Evolutionary conservation across 2,113 vertebrate species (phyloP).

Genomic region (Leptocoma aspasia): DNA sequence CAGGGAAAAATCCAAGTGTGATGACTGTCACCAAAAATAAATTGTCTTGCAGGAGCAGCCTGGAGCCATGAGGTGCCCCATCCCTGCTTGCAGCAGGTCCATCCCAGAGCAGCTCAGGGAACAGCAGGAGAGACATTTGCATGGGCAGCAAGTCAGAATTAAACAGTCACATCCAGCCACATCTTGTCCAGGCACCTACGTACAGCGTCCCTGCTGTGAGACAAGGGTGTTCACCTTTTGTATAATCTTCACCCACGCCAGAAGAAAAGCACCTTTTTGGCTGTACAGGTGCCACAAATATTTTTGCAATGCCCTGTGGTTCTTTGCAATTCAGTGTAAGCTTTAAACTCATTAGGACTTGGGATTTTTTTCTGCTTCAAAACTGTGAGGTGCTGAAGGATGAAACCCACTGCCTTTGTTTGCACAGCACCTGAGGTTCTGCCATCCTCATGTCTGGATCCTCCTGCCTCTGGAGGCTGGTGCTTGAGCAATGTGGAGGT

Average conservation of each 20-base stretch:
- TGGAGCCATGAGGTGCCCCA: accelerated
- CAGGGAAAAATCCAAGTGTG: not conserved
- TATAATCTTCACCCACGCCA: not conserved
- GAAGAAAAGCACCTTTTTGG: not conserved
- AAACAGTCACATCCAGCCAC: not conserved
- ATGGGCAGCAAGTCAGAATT: not conserved
- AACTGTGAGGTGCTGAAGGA: not conserved
- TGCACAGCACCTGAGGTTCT: not conserved
- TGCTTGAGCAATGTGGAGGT: not conserved
- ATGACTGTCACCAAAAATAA: not conserved
- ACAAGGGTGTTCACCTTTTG: not conserved
- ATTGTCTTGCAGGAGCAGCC: not conserved
- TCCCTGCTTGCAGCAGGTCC: not conserved
- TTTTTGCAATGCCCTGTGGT: not conserved
- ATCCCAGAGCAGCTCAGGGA: not conserved
- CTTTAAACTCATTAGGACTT: not conserved
- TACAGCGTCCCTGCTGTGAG: not conserved
- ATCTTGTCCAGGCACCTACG: not conserved
- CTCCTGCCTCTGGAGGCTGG: not conserved
- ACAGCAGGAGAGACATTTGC: not conserved
- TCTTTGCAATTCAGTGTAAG: not conserved
- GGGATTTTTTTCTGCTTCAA: not conserved
- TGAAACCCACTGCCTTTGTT: not conserved
- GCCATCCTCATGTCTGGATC: not conserved
- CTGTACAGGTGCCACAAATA: not conserved